Conservation (phyloP, 2,888 invertebrate genomes). For the Papilio protenor region DNA sequence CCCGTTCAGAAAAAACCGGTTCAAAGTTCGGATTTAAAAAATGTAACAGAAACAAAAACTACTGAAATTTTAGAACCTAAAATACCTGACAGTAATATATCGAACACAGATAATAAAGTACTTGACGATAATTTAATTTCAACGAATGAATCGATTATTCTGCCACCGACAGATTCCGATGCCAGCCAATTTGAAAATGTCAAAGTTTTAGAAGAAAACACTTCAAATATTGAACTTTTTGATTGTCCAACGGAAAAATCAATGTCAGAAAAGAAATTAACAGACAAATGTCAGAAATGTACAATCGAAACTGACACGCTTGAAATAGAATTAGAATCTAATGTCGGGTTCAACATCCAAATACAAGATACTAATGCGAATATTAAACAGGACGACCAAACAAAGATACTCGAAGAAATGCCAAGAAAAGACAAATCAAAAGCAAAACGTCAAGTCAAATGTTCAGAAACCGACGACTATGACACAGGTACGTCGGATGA, state of each 20-base stretch:
- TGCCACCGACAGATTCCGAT: background rate
- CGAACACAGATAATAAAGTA: conserved; percentile 2
- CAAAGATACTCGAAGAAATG: background rate
- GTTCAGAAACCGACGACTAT: conserved; percentile 54
- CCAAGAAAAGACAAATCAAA: background rate
- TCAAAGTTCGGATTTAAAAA: background rate
- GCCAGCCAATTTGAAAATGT: conserved; percentile 6
- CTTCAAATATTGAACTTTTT: background rate
- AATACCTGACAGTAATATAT: background rate
- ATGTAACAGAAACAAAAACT: conserved; percentile 52
- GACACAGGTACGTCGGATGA: conserved; percentile 41
- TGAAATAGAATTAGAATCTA: conserved; percentile 8
- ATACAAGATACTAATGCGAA: conserved; percentile 37
- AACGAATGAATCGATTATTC: conserved; percentile 7
- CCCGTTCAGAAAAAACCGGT: conserved; percentile 69
- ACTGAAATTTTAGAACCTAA: background rate
- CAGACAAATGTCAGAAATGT: conserved; percentile 5
- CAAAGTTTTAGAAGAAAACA: conserved; percentile 1
- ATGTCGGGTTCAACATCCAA: conserved; percentile 5
- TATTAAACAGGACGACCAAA: conserved; percentile 30
- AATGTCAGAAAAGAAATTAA: conserved; percentile 5
- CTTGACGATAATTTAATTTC: background rate
- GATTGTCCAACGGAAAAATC: background rate
- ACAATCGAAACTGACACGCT: background rate
- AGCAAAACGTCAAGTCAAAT: background rate